A percentile compares a stretch with the other conserved stretches of the same genome.
These are phyloP conservation scores for Fratercula arctica DNA, from an alignment of 2,797 vertebrate genomes.

Conservation along the genomic window DNA sequence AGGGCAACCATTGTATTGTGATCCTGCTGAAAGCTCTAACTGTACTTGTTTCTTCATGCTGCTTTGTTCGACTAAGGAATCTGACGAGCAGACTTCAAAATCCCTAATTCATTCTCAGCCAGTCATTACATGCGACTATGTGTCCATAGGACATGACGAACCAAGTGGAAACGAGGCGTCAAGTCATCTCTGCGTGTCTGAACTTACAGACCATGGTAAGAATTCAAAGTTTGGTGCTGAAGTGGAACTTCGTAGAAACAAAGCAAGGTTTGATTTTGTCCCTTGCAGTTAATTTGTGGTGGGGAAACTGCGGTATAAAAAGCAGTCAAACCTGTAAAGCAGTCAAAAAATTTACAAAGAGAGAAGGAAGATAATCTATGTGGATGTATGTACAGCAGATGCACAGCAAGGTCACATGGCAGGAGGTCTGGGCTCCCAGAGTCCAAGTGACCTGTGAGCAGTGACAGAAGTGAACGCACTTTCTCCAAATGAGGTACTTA, in stretches of 20 bases:
- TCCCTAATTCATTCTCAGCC: slow-evolving; percentile 42
- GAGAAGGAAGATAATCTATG: not conserved
- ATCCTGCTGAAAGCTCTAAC: not conserved
- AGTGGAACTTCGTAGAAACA: not conserved
- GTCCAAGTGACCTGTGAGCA: not conserved
- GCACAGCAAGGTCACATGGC: not conserved
- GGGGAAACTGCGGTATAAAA: not conserved
- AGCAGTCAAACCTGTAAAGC: not conserved
- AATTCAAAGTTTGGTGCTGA: not conserved
- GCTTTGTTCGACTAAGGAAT: slow-evolving; percentile 62
- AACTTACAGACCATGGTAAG: slow-evolving; percentile 68
- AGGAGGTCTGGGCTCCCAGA: not conserved
- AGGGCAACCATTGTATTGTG: not conserved
- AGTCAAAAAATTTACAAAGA: not conserved
- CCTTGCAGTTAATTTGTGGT: not conserved
- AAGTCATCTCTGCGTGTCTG: slow-evolving; percentile 18
- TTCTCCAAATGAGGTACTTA: not conserved
- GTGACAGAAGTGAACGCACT: rapidly evolving
- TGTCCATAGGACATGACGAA: not conserved
- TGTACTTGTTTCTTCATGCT: not conserved
- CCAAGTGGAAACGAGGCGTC: slow-evolving; percentile 7
- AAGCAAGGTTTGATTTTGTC: not conserved
- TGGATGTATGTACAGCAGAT: not conserved
- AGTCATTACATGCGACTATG: not conserved
- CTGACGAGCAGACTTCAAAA: slow-evolving; percentile 26